Evolutionary conservation across 2,113 vertebrate species (phyloP).

Genomic region (Lepus europaeus): DNA sequence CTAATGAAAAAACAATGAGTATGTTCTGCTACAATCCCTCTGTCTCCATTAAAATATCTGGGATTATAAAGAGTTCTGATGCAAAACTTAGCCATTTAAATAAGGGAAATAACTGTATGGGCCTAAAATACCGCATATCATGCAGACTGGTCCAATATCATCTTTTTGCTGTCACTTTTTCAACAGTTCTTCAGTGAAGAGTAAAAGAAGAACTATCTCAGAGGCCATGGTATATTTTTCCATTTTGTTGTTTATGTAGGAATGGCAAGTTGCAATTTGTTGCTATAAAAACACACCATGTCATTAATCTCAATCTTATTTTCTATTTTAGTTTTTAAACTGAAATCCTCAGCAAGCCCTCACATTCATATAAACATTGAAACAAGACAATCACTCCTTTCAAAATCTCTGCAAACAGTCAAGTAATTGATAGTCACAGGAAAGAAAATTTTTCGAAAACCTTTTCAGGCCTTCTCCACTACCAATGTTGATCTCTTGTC

Average conservation of each 20-base stretch:
- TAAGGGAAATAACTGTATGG: not conserved
- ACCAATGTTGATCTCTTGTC: not conserved
- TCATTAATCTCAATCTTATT: conserved; percentile 61
- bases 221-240: not conserved
- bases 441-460: not conserved
- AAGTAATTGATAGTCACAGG: conserved; percentile 3
- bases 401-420: conserved; percentile 20
- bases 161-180: not conserved
- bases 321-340: conserved; percentile 53
- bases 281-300: conserved; percentile 52
- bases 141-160: not conserved
- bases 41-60: not conserved
- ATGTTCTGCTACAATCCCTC: not conserved
- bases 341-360: conserved; percentile 33
- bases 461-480: not conserved
- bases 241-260: conserved; percentile 6
- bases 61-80: not conserved
- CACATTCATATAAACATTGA: not conserved
- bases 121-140: not conserved
- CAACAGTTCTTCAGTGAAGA: not conserved
- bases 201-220: not conserved
- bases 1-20: not conserved
- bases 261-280: conserved; percentile 39
- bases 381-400: conserved; percentile 29
- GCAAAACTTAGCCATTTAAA: not conserved